Evolutionary conservation across 2,113 vertebrate species (phyloP), one percentile per base, ranked within the genome.

Genomic region (Megatriorchis doriae): DNA sequence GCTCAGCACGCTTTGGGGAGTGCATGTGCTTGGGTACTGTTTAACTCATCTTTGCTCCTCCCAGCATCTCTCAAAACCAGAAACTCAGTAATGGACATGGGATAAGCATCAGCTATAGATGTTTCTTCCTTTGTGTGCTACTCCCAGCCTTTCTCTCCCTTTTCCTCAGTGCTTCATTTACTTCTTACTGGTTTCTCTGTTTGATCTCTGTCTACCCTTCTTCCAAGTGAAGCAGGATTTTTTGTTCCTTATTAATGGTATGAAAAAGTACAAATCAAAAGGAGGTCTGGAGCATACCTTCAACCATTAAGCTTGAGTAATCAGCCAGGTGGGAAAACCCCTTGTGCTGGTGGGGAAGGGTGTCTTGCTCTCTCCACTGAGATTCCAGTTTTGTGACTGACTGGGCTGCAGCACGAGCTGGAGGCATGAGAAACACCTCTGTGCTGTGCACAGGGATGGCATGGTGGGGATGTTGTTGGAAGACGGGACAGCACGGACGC

Each of bases 361-460:
- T 18, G 11, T 67, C 92, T 91, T 90, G 58, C 62, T 95, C 89
- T 82, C 67, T 72, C 68, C 29, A 4, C 53, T 50, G 82, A 81
- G 80, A 90, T 62, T 90, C 56, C 94, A 90, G 91, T 95, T 93
- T 83, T 58, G 48, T 91, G 91, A 87, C 88, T 75, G 92, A 42
- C 56, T 19, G 80, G 91, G 14, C 79, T 93, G 58, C 82, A 74
- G 42, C 87, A 75, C 79, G 68, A 80, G 86, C 89, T 74, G 84
- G 66, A 85, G 86, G 92, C 86, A 77, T 47, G 7, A 7, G 9
- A 79, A 97, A 58, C 92, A 82, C 66, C 38, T 93, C 89, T 4
- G 32, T 32, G 93, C 93, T 94, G 92, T 45, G 90, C 29, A 6
- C 27, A 40, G 70, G 90, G 89, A 53, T 80, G 71, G 53, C 53